These are phyloP conservation scores for Acronicta alni DNA, from an alignment of 2,888 invertebrate genomes.

Conservation along the genomic window DNA sequence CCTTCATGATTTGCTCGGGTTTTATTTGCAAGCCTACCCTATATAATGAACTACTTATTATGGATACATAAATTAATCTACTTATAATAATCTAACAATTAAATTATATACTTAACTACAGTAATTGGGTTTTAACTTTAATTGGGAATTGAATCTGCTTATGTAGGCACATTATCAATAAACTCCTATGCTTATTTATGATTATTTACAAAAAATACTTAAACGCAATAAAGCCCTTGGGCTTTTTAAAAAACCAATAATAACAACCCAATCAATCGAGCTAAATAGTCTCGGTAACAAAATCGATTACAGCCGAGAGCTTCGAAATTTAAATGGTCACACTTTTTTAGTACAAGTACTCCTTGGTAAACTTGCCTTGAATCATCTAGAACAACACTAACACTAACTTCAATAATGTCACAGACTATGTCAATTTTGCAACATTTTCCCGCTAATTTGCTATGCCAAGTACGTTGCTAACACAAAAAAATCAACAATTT, in stretches of 20 bases:
- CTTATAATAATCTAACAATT: no score
- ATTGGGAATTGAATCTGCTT: no score
- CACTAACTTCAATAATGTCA: slow-evolving; percentile 30
- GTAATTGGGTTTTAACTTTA: no score
- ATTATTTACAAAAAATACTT: no score
- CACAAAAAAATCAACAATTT: slow-evolving; percentile 31
- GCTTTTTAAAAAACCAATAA: not conserved
- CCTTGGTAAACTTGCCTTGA: slow-evolving; percentile 8
- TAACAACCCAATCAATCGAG: slow-evolving; percentile 14
- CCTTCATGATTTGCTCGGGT: no score
- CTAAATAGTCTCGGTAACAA: slow-evolving; percentile 1
- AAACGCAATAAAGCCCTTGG: slow-evolving; percentile 11
- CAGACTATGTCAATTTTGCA: slow-evolving; percentile 31
- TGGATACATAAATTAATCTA: no score
- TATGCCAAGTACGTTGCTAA: slow-evolving; percentile 36
- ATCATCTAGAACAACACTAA: slow-evolving; percentile 20
- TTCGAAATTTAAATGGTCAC: slow-evolving; percentile 20
- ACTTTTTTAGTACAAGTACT: slow-evolving; percentile 18
- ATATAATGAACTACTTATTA: no score
- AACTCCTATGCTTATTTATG: no score
- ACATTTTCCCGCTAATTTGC: slow-evolving; percentile 48
- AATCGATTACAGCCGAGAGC: slow-evolving; percentile 17
- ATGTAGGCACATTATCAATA: no score
- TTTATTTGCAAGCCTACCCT: no score
- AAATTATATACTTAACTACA: no score